Conservation (phyloP, 2,797 vertebrate species). For the Spheniscus humboldti region DNA sequence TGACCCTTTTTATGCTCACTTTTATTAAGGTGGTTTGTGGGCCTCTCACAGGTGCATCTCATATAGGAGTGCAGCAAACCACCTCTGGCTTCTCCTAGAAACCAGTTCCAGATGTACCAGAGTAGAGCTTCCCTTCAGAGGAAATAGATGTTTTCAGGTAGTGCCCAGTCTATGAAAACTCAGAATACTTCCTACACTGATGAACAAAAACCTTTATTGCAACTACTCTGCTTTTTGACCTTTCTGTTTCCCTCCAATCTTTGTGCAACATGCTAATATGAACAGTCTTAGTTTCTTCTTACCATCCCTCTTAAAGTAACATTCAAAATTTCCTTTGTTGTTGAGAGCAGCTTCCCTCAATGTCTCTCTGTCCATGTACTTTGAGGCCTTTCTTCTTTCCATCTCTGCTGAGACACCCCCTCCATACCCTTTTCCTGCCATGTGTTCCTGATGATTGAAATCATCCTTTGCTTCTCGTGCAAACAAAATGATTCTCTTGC, state of each 20-base stretch:
- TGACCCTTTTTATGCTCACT: not conserved
- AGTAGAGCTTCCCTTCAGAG: slow-evolving; percentile 13
- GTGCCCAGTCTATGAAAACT: not conserved
- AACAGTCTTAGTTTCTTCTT: not conserved
- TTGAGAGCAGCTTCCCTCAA: not conserved
- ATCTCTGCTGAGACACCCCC: rapidly evolving
- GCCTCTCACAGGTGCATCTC: slow-evolving; percentile 52
- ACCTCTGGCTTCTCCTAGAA: slow-evolving; percentile 11
- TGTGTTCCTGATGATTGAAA: not conserved
- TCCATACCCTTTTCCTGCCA: not conserved
- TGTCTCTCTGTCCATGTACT: not conserved
- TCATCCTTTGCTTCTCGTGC: not conserved
- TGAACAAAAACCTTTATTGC: not conserved
- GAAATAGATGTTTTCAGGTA: slow-evolving; percentile 38
- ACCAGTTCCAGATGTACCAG: slow-evolving; percentile 43
- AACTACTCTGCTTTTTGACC: not conserved
- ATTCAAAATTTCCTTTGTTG: not conserved
- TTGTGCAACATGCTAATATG: not conserved
- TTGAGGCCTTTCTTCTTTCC: not conserved
- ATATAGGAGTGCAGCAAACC: not conserved
- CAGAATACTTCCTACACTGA: not conserved
- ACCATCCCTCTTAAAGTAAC: rapidly evolving
- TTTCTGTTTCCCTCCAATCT: not conserved
- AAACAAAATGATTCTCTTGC: not conserved
- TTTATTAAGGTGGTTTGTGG: not conserved